phyloP scores from a whole-genome alignment of 2,113 vertebrate species.

The Trematomus loennbergii region DNA sequence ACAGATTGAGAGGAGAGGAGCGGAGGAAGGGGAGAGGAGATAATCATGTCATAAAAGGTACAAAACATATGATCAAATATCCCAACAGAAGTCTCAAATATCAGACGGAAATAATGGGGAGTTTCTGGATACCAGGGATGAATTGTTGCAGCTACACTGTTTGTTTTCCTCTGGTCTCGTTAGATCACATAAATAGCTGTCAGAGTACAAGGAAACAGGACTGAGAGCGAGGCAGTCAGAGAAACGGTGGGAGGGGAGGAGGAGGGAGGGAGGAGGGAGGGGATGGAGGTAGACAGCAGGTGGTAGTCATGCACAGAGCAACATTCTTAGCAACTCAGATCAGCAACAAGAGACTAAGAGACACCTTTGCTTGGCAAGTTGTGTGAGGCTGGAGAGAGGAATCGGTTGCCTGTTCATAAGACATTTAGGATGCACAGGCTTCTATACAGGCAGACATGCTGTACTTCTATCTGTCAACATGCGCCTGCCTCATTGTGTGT shows the following conservation, averaged over 20 bases:
- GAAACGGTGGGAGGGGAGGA: constrained; percentile 16
- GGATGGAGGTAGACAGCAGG: constrained; percentile 77
- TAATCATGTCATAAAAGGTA: constrained; percentile 63
- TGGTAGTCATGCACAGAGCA: constrained; percentile 78
- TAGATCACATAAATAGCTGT: constrained; percentile 85
- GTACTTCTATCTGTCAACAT: neutral
- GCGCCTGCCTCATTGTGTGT: neutral
- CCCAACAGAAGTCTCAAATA: constrained; percentile 26
- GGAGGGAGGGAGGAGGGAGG: constrained; percentile 41
- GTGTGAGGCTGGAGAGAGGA: neutral
- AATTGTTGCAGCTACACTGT: constrained; percentile 56
- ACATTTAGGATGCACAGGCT: no score
- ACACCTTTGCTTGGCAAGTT: neutral
- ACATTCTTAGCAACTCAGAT: constrained; percentile 58
- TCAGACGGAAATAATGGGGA: constrained; percentile 34
- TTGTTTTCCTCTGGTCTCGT: constrained; percentile 85
- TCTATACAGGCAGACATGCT: no score
- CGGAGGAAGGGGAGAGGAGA: neutral
- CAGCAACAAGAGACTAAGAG: constrained; percentile 14
- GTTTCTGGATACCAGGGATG: constrained; percentile 3
- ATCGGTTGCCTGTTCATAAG: neutral
- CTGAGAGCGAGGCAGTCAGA: constrained; percentile 38
- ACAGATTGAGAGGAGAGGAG: constrained; percentile 28
- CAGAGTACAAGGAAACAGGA: constrained; percentile 83
- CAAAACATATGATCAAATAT: constrained; percentile 84